Base-by-base conservation (phyloP, 2,888 invertebrate species). In the Psylliodes chrysocephalus region DNA sequence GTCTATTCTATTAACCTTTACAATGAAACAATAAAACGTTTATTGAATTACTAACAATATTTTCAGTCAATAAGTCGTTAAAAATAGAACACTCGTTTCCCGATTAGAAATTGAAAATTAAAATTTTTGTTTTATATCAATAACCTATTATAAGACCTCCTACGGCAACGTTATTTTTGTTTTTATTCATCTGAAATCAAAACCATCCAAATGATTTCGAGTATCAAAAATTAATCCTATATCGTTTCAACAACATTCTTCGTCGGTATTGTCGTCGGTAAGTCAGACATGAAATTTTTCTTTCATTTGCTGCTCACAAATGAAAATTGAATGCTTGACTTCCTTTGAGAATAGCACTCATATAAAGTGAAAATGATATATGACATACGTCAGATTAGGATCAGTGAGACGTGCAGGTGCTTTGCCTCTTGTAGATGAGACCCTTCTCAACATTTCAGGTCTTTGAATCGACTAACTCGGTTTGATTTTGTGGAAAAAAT, bases 301-400 rank as follows among this genome's bases (percentile, higher is more conserved):
- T 59, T 59, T 49, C 49, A 59, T 40, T 12, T 22, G 28, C 18
- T 38, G 18, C 35, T 28, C 15, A 56, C 40, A 49, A 59, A 59
- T 28, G 12, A 49, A 28, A 49, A 59, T 38, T 17, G 28, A 59
- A 59, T 51, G 49, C 38, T 35, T 47, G 56, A 57, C 47, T 59
- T 59, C 54, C 7, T 40, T 54, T 28, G 22, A 51, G 59, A 59
- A 49, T 49, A 28, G 49, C 59, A 25, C 49, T 40, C 18, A 40
- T 28, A 59, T 25, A 65, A 66, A 63, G 57, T 70, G 69, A 63
- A 67, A 69, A 70, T 68, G 69, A 70, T 67, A 68, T 69, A 70
- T 72, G 71, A 70, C 71, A 65, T 66, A 60, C 56, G 70, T 70
- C 70, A 72, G 71, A 72, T 72, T 69, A 70, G 62, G 61, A 70